Base-by-base conservation (phyloP, 2,888 invertebrate species). In the Andrena chrysosceles region DNA sequence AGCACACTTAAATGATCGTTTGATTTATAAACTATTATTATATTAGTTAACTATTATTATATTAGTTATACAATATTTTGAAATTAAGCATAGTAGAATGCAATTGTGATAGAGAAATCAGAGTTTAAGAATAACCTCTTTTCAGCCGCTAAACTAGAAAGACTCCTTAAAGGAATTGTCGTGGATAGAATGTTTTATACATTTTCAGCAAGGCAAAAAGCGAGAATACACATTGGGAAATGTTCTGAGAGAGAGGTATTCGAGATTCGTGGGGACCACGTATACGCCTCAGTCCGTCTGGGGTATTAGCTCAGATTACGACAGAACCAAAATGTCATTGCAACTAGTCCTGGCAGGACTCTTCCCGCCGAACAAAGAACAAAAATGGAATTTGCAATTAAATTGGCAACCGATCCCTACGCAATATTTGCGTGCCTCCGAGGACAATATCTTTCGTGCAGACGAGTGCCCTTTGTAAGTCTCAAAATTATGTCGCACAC, bases 301-400 rank as follows among this genome's bases (percentile, higher is more conserved):
- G 52, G 94, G 95, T 63, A 94, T 95, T 31, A 96, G 96, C 49
- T 97, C 97, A 0, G 96, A 96, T 91, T 96, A 95, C 90, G 96
- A 96, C 71, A 95, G 97, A 66, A 97, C 97, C 0, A 95, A 97
- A 93, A 97, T 97, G 95, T 96, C 97, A 3, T 96, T 96, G 0
- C 94, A 96, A 80, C 94, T 96, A 33, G 96, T 96, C 3, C 93
- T 97, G 77, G 96, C 97, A 1, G 97, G 96, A 0, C 91, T 97
- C 31, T 97, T 96, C 92, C 96, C 96, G 2, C 96, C 97, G 0
- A 90, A 92, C 20, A 92, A 91, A 0, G 91, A 94, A 1, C 96
- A 96, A 89, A 93, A 91, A 80, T 96, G 96, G 96, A 95, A 95
- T 83, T 91, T 94, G 0, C 90, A 93, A 26, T 89, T 96, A 52